Evolutionary conservation across 2,797 vertebrate genomes (phyloP), one percentile per base, ranked within the genome.

Genomic region (Decapterus maruadsi): DNA sequence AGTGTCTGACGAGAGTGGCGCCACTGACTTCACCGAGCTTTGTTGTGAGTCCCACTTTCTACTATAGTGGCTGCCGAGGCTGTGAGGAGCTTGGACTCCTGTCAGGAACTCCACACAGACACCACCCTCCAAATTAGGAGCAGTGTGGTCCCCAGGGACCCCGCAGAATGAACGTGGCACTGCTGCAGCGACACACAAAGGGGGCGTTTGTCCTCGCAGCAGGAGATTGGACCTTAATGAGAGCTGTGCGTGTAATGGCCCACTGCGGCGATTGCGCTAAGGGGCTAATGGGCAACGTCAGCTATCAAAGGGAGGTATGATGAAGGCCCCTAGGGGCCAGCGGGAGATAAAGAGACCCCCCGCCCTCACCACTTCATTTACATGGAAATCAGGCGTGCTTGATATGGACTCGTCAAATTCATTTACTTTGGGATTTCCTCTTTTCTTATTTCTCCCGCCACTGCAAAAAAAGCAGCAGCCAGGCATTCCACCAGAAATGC

Each of bases 341-440:
- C 1, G 46, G 73, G 67, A 81, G 84, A 93, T 92, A 91, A 93
- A 90, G 85, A 82, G 51, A 2, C 67, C 72, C 71, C 84, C 88
- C 63, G 13, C 87, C 72, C 83, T 78, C 59, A 0, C 45, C 83
- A 75, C 78, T 86, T 90, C 91, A 94, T 95, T 95, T 94, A 92
- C 92, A 95, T 95, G 94, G 93, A 94, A 94, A 96, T 95, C 86
- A 90, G 91, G 89, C 88, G 57, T 89, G 92, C 86, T 91, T 67
- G 90, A 95, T 93, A 94, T 92, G 93, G 93, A 94, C 91, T 92
- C 77, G 89, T 94, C 93, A 93, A 81, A 93, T 94, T 94, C 85
- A 95, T 95, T 95, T 92, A 94, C 93, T 94, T 95, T 93, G 72
- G 83, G 82, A 89, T 91, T 87, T 89, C 84, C 81, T 84, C 82